A percentile compares a stretch with the other conserved stretches of the same genome.
Evolutionary conservation across 2,797 vertebrate species (phyloP).

Genomic region (Phalloptychus januarius): DNA sequence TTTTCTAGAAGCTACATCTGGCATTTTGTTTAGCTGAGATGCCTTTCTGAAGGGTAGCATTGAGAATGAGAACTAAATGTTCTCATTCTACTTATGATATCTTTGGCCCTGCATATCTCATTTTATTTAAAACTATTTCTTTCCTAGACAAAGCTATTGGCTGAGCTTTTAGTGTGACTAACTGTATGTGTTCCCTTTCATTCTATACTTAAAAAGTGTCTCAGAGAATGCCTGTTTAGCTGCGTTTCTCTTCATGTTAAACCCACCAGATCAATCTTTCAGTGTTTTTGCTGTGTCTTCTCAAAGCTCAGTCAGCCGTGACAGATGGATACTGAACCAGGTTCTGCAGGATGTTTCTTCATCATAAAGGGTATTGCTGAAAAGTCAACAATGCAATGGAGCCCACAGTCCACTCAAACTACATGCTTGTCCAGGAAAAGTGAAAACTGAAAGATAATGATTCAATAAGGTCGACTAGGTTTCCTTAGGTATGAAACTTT

Average conservation of each 20-base stretch:
- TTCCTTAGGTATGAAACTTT: not conserved
- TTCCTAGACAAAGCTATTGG: not conserved
- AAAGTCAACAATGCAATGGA: not conserved
- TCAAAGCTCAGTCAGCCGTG: not conserved
- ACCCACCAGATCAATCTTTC: not conserved
- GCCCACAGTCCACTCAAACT: not conserved
- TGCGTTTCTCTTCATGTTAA: not conserved
- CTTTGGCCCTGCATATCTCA: not conserved
- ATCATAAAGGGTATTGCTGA: not conserved
- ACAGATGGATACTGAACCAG: not conserved
- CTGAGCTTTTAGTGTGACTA: not conserved
- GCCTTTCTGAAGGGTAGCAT: too few species aligned
- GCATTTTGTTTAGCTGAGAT: not conserved
- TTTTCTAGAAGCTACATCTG: not conserved
- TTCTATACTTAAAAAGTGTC: not conserved
- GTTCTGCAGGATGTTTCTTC: not conserved
- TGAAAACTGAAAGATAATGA: not conserved
- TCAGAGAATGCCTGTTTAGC: not conserved
- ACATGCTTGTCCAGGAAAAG: not conserved
- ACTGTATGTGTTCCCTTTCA: not conserved
- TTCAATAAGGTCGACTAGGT: not conserved
- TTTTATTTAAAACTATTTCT: not conserved
- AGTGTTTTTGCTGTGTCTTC: not conserved
- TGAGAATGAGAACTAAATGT: not conserved
- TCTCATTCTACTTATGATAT: not conserved